A percentile compares a stretch with the other conserved stretches of the same genome.
These are phyloP conservation scores for Paedocypris micromegethes DNA, from an alignment of 2,797 vertebrate genomes.

Conservation along the genomic window DNA sequence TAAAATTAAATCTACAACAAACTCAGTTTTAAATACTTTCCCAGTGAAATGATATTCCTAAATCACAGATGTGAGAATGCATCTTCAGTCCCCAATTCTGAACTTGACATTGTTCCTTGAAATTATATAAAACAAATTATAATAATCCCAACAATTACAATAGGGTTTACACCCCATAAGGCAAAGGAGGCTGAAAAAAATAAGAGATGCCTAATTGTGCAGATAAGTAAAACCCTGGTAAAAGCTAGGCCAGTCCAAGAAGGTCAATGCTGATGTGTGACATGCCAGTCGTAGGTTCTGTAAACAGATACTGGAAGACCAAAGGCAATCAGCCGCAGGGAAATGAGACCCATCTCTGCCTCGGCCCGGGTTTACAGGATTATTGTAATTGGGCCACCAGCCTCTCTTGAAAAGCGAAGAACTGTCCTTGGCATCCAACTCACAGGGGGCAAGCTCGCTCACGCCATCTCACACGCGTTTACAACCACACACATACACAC, in stretches of 20 bases:
- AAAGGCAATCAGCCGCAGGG: constrained; percentile 8
- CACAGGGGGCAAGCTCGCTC: constrained; percentile 10
- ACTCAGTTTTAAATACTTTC: no score
- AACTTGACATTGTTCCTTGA: no score
- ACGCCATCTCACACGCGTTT: neutral
- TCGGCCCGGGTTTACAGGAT: constrained; percentile 31
- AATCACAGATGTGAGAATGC: no score
- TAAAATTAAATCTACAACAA: no score
- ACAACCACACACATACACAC: neutral
- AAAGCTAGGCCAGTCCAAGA: constrained; percentile 12
- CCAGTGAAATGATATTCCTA: no score
- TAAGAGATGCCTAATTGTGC: no score
- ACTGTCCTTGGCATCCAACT: constrained; percentile 18
- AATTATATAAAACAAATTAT: no score
- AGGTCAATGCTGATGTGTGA: constrained; percentile 20
- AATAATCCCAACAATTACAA: no score
- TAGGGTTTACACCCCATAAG: no score
- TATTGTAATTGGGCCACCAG: constrained; percentile 34
- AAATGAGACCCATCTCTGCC: constrained; percentile 25
- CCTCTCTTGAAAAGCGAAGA: constrained; percentile 27
- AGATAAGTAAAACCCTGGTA: no score
- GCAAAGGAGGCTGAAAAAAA: no score
- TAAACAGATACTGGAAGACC: constrained; percentile 12
- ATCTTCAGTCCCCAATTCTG: no score
- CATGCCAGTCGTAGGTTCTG: constrained; percentile 8